Evolutionary conservation across 2,113 vertebrate genomes (phyloP).

Genomic region (Genyomyrus donnyi): DNA sequence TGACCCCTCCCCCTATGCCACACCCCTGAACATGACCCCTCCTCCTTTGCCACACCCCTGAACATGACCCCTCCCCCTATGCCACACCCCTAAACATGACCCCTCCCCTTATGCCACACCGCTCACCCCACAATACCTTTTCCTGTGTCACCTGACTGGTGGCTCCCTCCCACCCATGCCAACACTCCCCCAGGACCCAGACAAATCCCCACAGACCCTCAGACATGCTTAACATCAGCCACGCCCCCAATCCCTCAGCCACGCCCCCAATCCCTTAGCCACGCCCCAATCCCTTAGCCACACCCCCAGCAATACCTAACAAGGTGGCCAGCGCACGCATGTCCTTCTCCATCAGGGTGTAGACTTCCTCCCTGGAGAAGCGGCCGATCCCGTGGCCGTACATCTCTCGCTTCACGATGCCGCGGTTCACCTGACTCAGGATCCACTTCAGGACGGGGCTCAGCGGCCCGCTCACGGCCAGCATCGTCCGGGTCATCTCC

Average conservation of each 20-base stretch:
- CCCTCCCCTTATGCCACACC: not conserved
- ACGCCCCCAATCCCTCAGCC: not conserved
- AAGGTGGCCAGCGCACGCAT: conserved; percentile 86
- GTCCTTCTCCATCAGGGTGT: conserved; percentile 94
- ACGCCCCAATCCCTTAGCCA: not conserved
- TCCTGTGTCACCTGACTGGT: not conserved
- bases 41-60: not conserved
- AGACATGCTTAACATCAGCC: no score
- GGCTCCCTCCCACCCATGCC: not conserved
- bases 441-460: conserved; percentile 90
- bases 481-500: conserved; percentile 89
- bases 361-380: conserved; percentile 88
- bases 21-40: not conserved
- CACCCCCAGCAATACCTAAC: conserved; percentile 63
- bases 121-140: not conserved
- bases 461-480: conserved; percentile 84
- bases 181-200: not conserved
- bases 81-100: not conserved
- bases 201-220: not conserved
- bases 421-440: conserved; percentile 85
- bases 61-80: not conserved
- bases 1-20: not conserved
- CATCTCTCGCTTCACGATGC: conserved; percentile 92
- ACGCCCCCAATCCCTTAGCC: not conserved
- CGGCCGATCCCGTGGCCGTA: conserved; percentile 92